Conservation (phyloP, 1,140 invertebrate genomes). For the Eupristina koningsbergeri region DNA sequence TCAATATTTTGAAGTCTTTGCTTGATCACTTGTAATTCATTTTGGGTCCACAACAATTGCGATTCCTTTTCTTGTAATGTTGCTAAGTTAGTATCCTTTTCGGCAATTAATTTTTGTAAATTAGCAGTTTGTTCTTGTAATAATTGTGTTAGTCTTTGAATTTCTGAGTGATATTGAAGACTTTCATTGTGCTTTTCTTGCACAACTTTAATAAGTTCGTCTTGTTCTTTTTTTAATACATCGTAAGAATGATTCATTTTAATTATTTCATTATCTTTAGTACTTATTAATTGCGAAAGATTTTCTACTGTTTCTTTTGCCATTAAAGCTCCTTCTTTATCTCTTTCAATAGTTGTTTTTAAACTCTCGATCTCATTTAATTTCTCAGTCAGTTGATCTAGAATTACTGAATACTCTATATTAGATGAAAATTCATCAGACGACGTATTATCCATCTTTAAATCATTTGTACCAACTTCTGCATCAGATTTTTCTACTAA, state of each 20-base stretch:
- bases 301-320: constrained; percentile 67
- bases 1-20: constrained; percentile 73
- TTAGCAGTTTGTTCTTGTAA: constrained; percentile 67
- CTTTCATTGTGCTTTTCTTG: constrained; percentile 89
- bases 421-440: background rate
- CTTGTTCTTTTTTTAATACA: constrained; percentile 75
- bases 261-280: constrained; percentile 65
- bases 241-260: constrained; percentile 29
- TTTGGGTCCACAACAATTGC: constrained; percentile 72
- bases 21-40: constrained; percentile 73
- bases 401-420: constrained; percentile 43
- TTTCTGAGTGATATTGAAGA: constrained; percentile 86
- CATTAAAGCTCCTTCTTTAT: constrained; percentile 63
- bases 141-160: constrained; percentile 81
- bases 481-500: constrained; percentile 21
- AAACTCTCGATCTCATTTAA: constrained; percentile 52
- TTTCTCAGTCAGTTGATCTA: constrained; percentile 51
- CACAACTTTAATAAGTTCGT: constrained; percentile 82
- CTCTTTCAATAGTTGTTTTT: constrained; percentile 54
- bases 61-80: constrained; percentile 71
- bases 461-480: background rate
- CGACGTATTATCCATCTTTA: background rate
- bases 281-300: constrained; percentile 63
- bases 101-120: constrained; percentile 62
- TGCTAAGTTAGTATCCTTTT: constrained; percentile 57